A percentile compares a stretch with the other conserved stretches of the same genome.
Evolutionary conservation across 2,113 vertebrate genomes (phyloP).

Genomic region (Synodontis membranacea): DNA sequence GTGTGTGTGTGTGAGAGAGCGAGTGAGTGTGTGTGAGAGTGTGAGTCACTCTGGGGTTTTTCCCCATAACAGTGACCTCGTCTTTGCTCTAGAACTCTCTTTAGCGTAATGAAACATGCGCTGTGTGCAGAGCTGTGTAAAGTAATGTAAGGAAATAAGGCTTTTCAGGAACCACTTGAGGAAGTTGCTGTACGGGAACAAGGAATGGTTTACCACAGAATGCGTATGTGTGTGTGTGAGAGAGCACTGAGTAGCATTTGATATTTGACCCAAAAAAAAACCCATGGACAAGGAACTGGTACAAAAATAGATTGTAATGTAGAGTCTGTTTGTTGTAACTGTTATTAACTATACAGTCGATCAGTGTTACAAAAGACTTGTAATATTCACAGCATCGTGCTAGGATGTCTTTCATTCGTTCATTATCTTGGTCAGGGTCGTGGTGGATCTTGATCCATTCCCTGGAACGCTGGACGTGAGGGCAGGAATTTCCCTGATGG

Average conservation of each 20-base stretch:
- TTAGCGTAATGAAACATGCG: not conserved
- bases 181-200: not conserved
- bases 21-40: not conserved
- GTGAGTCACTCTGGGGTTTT: conserved; percentile 44
- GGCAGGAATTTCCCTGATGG: too few relatives aligned
- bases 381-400: too few relatives aligned
- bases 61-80: conserved; percentile 32
- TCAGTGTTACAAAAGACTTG: too few relatives aligned
- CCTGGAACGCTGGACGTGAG: too few relatives aligned
- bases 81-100: conserved; percentile 21
- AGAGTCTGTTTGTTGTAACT: too few relatives aligned
- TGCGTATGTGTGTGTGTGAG: not conserved
- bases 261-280: not conserved
- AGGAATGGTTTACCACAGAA: conserved; percentile 36
- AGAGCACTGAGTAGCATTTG: not conserved
- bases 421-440: too few relatives aligned
- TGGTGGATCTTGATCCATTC: too few relatives aligned
- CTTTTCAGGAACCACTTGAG: not conserved
- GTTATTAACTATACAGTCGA: too few relatives aligned
- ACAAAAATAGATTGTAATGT: not conserved
- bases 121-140: not conserved
- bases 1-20: not conserved
- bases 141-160: conserved; percentile 3
- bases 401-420: too few relatives aligned
- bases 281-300: not conserved